These are phyloP conservation scores for Nothura maculosa DNA, from an alignment of 2,797 vertebrate genomes.

Conservation along the genomic window DNA sequence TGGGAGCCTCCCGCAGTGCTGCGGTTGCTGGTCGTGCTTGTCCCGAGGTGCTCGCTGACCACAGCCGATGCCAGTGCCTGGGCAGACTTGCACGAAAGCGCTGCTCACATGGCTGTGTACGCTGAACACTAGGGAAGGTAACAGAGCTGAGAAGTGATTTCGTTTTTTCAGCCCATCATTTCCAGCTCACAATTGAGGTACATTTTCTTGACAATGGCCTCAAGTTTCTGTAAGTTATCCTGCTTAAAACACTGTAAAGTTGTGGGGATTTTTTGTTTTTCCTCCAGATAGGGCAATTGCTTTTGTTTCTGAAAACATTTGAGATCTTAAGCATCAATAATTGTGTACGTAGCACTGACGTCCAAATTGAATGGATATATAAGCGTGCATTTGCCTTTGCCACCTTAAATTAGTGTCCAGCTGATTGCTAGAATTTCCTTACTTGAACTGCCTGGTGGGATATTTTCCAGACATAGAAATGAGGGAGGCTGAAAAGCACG, in stretches of 20 bases:
- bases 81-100: not conserved
- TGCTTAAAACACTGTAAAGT: not conserved
- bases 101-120: rapidly evolving
- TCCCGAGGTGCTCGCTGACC: not conserved
- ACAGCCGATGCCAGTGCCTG: not conserved
- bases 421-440: not conserved
- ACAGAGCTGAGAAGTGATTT: not conserved
- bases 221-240: not conserved
- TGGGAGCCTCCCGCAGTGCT: not conserved
- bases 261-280: not conserved
- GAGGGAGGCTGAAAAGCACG: not conserved
- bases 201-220: slow-evolving; percentile 4
- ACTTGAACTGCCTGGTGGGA: not conserved
- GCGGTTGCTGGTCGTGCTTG: not conserved
- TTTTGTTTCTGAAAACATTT: not conserved
- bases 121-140: not conserved
- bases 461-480: not conserved
- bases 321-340: not conserved
- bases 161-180: not conserved
- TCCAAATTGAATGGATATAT: not conserved
- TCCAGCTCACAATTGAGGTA: not conserved
- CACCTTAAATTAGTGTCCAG: not conserved
- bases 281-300: not conserved
- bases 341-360: not conserved
- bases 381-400: not conserved